Base-by-base conservation (phyloP, 2,888 invertebrate species). In the Ctenicera cuprea region DNA sequence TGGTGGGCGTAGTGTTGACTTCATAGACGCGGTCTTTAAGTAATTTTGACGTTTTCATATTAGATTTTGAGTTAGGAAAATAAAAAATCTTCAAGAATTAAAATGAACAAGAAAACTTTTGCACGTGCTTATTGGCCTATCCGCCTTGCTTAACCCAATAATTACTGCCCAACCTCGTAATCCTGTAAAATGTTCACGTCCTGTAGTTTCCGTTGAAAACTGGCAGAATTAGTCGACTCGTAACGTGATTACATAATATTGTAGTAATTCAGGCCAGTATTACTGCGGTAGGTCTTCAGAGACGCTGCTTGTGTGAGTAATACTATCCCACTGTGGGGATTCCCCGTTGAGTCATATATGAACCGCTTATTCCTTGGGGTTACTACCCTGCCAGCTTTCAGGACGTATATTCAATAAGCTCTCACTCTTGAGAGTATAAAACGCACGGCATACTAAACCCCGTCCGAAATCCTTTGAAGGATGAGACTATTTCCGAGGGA, bases 251-350 rank as follows among this genome's bases (percentile, higher is more conserved):
- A 59, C 16, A 38, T 20, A 59, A 38, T 37, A 18, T 12, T 38
- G 18, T 37, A 38, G 37, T 38, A 59, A 59, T 59, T 59, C 38
- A 22, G 59, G 12, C 14, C 20, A 12, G 59, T 9, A 38, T 59
- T 59, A 57, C 57, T 59, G 43, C 45, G 22, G 50, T 59, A 61
- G 62, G 69, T 69, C 69, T 69, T 59, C 62, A 12, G 57, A 33
- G 48, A 33, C 52, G 37, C n/a, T 37, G 38, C 43, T 30, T 30
- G 38, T 38, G 62, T 69, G 54, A 62, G 76, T 63, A 66, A 68
- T 75, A 57, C 62, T 54, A 57, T 70, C 69, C 33, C 63, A 61
- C 66, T 71, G 76, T 80, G 80, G 72, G 77, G 79, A 77, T 79
- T 78, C 77, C 77, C 77, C 72, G 63, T 45, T 72, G 72, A 72